A percentile compares a stretch with the other conserved stretches of the same genome.
These are phyloP conservation scores for Notolepis coatsorum DNA, from an alignment of 2,797 vertebrate species.

Conservation along the genomic window DNA sequence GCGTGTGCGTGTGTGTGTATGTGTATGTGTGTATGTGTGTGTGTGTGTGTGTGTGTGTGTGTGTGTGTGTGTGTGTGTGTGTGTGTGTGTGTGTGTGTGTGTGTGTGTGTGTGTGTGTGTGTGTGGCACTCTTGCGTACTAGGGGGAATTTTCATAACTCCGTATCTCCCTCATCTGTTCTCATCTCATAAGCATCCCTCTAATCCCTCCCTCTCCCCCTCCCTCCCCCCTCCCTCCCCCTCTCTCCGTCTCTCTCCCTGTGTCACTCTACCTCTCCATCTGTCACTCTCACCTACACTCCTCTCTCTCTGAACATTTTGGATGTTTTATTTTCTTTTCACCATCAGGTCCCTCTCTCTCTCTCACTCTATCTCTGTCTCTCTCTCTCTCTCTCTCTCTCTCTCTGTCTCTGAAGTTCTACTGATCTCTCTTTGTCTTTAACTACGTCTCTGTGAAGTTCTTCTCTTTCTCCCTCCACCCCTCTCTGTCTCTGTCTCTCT, in stretches of 20 bases:
- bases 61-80: too few relatives aligned
- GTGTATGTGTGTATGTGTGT: too few relatives aligned
- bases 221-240: conserved; percentile 51
- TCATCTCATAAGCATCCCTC: conserved; percentile 13
- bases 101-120: too few relatives aligned
- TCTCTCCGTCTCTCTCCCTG: conserved; percentile 39
- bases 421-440: background rate
- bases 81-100: too few relatives aligned
- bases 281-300: background rate
- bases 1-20: too few relatives aligned
- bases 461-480: background rate
- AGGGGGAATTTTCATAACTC: too few relatives aligned
- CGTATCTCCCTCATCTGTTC: too few relatives aligned
- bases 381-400: background rate
- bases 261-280: conserved; percentile 6
- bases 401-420: background rate
- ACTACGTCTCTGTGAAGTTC: too few relatives aligned
- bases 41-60: too few relatives aligned
- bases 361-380: background rate
- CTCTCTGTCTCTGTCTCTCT: background rate
- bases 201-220: conserved; percentile 67
- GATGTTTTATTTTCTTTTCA: conserved; percentile 28
- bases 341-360: background rate
- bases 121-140: too few relatives aligned
- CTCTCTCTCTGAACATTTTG: conserved; percentile 14